These are phyloP conservation scores for Dendrocopos noguchii DNA, from an alignment of 2,113 vertebrate species.

Conservation along the genomic window DNA sequence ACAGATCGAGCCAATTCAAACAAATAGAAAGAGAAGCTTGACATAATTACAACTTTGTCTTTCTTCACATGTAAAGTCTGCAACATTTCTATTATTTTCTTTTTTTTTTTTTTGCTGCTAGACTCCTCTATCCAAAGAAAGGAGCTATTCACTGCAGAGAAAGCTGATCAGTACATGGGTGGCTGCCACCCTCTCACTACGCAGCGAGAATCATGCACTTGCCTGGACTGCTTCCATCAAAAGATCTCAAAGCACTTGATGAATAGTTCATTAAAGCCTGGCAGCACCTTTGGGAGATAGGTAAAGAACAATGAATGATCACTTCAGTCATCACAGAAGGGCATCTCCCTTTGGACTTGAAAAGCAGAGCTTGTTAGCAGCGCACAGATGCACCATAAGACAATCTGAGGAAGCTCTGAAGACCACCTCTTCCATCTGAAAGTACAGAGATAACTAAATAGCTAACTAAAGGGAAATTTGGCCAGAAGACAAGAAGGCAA, in stretches of 20 bases:
- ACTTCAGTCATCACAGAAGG: constrained; percentile 58
- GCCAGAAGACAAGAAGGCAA: not conserved
- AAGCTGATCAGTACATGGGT: not conserved
- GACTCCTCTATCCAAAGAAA: not conserved
- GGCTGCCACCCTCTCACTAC: not conserved
- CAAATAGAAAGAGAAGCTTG: not conserved
- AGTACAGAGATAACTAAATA: constrained; percentile 7
- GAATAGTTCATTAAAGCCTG: constrained; percentile 47
- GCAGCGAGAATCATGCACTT: not conserved
- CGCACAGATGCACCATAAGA: constrained; percentile 16
- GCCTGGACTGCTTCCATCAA: constrained; percentile 8
- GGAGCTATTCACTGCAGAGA: not conserved
- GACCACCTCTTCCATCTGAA: constrained; percentile 7
- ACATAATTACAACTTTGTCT: not conserved
- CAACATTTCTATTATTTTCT: not conserved
- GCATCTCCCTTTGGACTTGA: constrained; percentile 46
- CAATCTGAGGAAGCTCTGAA: constrained; percentile 27
- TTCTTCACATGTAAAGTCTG: not conserved
- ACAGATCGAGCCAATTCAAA: not conserved
- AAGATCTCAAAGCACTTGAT: constrained; percentile 50
- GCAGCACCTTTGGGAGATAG: constrained; percentile 42
- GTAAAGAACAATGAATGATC: constrained; percentile 47
- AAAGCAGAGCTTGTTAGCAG: constrained; percentile 46
- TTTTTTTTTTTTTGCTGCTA: not conserved
- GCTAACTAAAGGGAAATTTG: constrained; percentile 29